Evolutionary conservation across 2,797 vertebrate species (phyloP).

Genomic region (Rhabdomys pumilio): DNA sequence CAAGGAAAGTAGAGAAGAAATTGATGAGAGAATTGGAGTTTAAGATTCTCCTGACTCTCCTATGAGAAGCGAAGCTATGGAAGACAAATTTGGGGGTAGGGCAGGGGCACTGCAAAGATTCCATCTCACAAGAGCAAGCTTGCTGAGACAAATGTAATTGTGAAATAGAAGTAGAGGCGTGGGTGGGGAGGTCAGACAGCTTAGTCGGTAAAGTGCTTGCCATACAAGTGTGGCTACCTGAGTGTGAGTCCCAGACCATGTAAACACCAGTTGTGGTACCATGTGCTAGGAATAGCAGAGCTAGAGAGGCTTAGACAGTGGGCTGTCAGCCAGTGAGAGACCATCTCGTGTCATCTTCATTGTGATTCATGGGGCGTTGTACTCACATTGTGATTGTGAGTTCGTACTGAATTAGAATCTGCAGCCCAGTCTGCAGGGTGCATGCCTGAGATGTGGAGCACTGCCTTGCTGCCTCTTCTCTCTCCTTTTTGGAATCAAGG

Average conservation of each 20-base stretch:
- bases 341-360: neutral
- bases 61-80: neutral
- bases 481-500: constrained; percentile 30
- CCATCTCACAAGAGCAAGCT: neutral
- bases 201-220: neutral
- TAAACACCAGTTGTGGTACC: no score
- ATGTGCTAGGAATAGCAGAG: neutral
- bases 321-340: neutral
- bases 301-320: no score
- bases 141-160: neutral
- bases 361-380: neutral
- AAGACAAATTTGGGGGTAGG: neutral
- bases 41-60: neutral
- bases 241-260: neutral
- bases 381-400: neutral
- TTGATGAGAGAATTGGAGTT: neutral
- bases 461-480: neutral
- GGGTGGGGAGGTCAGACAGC: neutral
- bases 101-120: neutral
- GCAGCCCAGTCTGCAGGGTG: neutral
- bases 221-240: neutral
- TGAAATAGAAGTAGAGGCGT: neutral
- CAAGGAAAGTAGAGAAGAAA: neutral
- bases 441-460: neutral
- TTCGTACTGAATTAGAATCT: neutral